Percentiles rank a stretch among this genome's conserved stretches.
phyloP scores from a whole-genome alignment of 2,797 vertebrate species.

The Enteromius fasciolatus region DNA sequence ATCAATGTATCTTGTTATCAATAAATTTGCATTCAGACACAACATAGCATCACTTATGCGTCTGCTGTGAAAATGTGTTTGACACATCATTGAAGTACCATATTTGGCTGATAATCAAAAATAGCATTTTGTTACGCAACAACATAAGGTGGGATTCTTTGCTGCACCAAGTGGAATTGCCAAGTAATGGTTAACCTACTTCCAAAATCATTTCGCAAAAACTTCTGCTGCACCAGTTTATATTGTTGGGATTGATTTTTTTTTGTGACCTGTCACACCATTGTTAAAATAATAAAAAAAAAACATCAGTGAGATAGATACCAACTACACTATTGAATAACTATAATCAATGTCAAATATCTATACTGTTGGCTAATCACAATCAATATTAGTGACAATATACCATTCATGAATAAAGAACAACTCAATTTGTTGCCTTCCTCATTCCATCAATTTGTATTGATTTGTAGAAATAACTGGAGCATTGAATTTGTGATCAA shows the following conservation, averaged over 20 bases:
- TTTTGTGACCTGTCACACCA: neutral
- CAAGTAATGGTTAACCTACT: neutral
- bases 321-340: conserved; percentile 5
- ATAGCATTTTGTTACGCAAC: neutral
- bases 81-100: neutral
- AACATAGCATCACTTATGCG: neutral
- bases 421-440: conserved; percentile 17
- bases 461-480: conserved; percentile 1
- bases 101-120: neutral
- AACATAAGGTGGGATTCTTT: neutral
- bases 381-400: neutral
- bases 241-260: neutral
- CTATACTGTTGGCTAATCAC: neutral
- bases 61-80: conserved; percentile 11
- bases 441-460: neutral
- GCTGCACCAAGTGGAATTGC: neutral
- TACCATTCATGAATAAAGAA: neutral
- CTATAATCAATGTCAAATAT: neutral
- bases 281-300: neutral
- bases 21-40: neutral
- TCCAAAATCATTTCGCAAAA: neutral
- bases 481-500: neutral
- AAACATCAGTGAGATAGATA: neutral
- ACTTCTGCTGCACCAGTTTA: neutral
- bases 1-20: conserved; percentile 13